These are phyloP conservation scores for Hyppa rectilinea DNA, from an alignment of 2,888 invertebrate genomes.

Conservation along the genomic window DNA sequence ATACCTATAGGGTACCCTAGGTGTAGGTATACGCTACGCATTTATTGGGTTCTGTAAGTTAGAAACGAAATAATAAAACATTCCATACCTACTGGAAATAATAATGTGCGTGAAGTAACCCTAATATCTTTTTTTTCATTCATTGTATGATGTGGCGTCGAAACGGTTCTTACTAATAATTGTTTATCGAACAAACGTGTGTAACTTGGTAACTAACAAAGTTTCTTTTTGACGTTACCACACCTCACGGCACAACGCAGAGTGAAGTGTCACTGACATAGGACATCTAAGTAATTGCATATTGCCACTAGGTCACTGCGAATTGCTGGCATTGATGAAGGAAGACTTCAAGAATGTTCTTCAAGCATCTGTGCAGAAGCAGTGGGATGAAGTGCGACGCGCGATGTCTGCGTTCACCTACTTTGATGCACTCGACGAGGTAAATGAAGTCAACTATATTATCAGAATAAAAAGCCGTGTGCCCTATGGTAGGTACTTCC, in stretches of 20 bases:
- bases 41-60: no score
- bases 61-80: not conserved
- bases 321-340: conserved; percentile 91
- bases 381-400: conserved; percentile 91
- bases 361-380: conserved; percentile 89
- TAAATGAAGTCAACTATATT: conserved; percentile 61
- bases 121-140: no score
- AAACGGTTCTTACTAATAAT: not conserved
- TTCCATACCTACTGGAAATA: not conserved
- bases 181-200: conserved; percentile 68
- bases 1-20: not conserved
- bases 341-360: conserved; percentile 92
- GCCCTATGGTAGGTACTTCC: no score
- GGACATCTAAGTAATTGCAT: conserved; percentile 14
- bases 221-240: conserved; percentile 5
- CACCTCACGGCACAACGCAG: no score
- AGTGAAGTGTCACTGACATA: no score
- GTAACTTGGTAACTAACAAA: conserved; percentile 71
- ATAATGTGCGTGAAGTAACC: no score
- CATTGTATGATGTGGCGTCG: not conserved
- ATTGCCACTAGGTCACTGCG: conserved; percentile 86
- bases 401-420: conserved; percentile 92
- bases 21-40: not conserved
- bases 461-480: no score
- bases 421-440: conserved; percentile 91